Percentiles rank a stretch among this genome's conserved stretches.
phyloP scores from a whole-genome alignment of 2,888 invertebrate genomes.

The Sarcophaga caerulescens region DNA sequence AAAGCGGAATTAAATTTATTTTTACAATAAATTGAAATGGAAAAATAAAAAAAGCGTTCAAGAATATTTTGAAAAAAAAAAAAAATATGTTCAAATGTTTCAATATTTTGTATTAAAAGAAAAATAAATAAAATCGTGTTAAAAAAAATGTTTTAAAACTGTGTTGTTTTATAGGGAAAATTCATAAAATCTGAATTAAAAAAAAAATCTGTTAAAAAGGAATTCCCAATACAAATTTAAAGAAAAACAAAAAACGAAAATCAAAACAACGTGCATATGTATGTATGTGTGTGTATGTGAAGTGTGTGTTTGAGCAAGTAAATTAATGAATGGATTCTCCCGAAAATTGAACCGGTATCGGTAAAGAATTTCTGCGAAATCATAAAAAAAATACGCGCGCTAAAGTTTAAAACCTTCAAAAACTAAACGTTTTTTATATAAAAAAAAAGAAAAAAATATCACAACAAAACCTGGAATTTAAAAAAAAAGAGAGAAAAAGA shows the following conservation, averaged over 20 bases:
- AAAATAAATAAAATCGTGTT: background rate
- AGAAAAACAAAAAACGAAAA: conserved; percentile 25
- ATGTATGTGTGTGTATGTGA: no score
- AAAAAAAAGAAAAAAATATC: background rate
- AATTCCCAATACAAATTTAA: conserved; percentile 37
- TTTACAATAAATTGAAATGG: background rate
- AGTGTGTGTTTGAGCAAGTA: background rate
- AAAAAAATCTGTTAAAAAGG: conserved; percentile 18
- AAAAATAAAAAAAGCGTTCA: conserved; percentile 6
- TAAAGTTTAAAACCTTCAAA: conserved; percentile 21
- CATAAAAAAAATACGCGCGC: conserved; percentile 71
- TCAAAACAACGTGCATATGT: conserved; percentile 18
- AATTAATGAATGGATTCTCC: conserved; percentile 54
- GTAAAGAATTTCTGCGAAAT: conserved; percentile 71
- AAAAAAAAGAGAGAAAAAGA: conserved; percentile 2
- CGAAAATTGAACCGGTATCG: conserved; percentile 63
- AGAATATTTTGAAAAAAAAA: background rate
- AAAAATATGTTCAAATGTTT: background rate
- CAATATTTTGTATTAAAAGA: background rate
- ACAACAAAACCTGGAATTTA: conserved; percentile 2
- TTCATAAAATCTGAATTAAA: background rate
- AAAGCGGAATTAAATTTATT: background rate
- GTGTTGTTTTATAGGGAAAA: background rate
- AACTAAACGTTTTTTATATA: background rate
- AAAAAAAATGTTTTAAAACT: background rate